Evolutionary conservation across 2,113 vertebrate species (phyloP).

Genomic region (Carollia perspicillata): DNA sequence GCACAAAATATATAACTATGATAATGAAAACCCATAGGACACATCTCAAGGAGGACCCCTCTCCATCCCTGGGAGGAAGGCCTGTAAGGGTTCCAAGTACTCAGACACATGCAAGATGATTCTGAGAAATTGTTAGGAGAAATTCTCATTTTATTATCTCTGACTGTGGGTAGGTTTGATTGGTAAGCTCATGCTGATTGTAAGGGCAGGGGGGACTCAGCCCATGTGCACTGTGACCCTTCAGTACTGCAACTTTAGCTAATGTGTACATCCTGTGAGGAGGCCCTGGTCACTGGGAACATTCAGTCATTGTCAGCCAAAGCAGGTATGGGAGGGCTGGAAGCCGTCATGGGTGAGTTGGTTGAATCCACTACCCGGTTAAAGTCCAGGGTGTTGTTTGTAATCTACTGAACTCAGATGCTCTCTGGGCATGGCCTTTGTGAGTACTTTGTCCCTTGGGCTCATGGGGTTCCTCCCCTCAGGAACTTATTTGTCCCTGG

Average conservation of each 20-base stretch:
- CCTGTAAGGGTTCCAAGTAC: neutral
- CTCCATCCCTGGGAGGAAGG: neutral
- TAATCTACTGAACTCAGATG: neutral
- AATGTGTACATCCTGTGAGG: neutral
- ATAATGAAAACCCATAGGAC: neutral
- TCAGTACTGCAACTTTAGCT: neutral
- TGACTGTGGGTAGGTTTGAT: neutral
- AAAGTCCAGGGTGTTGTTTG: neutral
- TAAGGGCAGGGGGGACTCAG: neutral
- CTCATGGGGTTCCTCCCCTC: neutral
- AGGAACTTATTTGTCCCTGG: neutral
- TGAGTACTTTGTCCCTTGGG: neutral
- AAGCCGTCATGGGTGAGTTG: neutral
- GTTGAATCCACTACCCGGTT: neutral
- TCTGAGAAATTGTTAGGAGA: neutral
- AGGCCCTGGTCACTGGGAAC: neutral
- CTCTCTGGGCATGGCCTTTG: neutral
- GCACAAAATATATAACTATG: neutral
- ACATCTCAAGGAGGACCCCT: neutral
- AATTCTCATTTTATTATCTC: neutral
- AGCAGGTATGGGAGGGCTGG: neutral
- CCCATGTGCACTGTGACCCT: neutral
- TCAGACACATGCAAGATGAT: neutral
- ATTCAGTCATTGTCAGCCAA: neutral
- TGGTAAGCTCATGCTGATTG: neutral